Conservation (phyloP, 1,140 invertebrate species). For the Saxidomus purpurata region DNA sequence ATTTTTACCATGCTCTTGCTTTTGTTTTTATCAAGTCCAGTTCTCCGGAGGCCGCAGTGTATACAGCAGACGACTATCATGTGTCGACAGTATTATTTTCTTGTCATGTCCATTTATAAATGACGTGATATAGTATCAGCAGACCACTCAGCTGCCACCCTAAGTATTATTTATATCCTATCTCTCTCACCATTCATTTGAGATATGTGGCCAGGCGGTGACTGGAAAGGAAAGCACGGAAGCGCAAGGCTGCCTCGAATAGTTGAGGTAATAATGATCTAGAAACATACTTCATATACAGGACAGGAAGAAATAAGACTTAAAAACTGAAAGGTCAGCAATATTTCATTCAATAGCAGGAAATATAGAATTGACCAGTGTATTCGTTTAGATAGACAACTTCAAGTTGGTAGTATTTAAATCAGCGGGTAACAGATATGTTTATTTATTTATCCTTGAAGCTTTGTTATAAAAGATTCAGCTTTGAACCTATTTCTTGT, state of each 20-base stretch:
- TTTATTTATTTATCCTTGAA: no score
- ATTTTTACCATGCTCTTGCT: not conserved
- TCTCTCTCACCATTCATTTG: conserved; percentile 4
- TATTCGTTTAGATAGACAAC: no score
- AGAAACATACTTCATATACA: not conserved
- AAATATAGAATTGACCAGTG: no score
- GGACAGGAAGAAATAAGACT: no score
- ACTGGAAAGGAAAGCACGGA: not conserved
- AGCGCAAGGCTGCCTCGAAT: conserved; percentile 15
- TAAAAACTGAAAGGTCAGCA: no score
- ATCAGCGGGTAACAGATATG: no score
- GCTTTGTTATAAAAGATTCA: no score
- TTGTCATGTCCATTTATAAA: conserved; percentile 54
- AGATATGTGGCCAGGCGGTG: conserved; percentile 4
- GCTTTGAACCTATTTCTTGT: no score
- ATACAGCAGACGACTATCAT: conserved; percentile 37
- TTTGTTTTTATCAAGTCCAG: not conserved
- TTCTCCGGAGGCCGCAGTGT: not conserved
- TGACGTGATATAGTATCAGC: conserved; percentile 24
- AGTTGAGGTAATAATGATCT: not conserved
- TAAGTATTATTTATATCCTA: conserved; percentile 24
- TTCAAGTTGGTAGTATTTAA: no score
- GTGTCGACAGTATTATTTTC: conserved; percentile 48
- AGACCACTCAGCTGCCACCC: conserved; percentile 23
- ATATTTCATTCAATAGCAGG: no score